Conservation (phyloP, 2,797 vertebrate species). For the Lutjanus campechanus region DNA sequence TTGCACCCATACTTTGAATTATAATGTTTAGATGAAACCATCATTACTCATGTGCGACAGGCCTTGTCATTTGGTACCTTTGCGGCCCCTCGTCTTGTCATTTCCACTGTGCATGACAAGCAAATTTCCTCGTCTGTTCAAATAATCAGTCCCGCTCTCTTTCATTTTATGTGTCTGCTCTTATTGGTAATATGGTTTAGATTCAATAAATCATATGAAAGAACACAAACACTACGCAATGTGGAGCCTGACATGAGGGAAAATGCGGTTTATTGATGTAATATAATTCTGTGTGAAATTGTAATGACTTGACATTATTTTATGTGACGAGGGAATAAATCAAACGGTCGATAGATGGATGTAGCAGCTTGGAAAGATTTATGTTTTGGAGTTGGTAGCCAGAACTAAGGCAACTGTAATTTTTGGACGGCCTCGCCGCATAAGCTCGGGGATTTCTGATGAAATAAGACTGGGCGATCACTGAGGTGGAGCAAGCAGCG, state of each 20-base stretch:
- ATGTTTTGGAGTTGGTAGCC: constrained; percentile 25
- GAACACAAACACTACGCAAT: neutral
- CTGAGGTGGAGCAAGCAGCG: constrained; percentile 55
- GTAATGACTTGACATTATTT: constrained; percentile 40
- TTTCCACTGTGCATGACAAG: neutral
- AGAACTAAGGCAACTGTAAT: constrained; percentile 29
- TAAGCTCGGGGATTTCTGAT: constrained; percentile 44
- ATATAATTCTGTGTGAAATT: constrained; percentile 30
- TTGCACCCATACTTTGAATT: no score
- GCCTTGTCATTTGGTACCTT: neutral
- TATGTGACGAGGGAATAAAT: constrained; percentile 44
- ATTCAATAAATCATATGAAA: constrained; percentile 26
- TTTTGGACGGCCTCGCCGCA: constrained; percentile 9
- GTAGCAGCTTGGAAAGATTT: constrained; percentile 33
- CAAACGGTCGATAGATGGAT: neutral
- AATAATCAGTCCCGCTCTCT: constrained; percentile 1
- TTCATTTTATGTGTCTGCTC: neutral
- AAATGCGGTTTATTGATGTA: constrained; percentile 9
- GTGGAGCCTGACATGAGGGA: constrained; percentile 19
- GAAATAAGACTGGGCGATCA: constrained; percentile 52
- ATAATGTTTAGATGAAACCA: no score
- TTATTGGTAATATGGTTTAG: constrained; percentile 24
- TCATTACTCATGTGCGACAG: no score
- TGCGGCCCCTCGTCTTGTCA: neutral
- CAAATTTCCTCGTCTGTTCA: neutral